These are phyloP conservation scores for Sibirionetta formosa DNA, from an alignment of 2,797 vertebrate genomes.

Conservation along the genomic window DNA sequence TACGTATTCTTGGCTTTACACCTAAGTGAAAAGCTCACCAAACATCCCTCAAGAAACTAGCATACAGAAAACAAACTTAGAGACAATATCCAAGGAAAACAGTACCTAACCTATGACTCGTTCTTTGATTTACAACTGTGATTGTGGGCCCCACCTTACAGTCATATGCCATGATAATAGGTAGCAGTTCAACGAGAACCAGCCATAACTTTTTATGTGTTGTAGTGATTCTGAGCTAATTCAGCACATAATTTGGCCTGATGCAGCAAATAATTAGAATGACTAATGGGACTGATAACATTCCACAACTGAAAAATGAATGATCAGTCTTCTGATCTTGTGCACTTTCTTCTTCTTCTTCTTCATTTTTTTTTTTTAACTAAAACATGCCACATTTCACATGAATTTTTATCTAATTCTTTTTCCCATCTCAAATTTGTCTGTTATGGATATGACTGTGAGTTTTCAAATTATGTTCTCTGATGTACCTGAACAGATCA, in stretches of 20 bases:
- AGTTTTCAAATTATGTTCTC: neutral
- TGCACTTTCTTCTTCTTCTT: neutral
- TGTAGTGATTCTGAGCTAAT: conserved; percentile 6
- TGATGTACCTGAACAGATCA: neutral
- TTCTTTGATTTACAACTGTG: conserved; percentile 69
- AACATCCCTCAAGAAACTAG: neutral
- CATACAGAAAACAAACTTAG: conserved; percentile 48
- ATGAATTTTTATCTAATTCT: neutral
- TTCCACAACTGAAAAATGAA: neutral
- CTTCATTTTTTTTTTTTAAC: neutral
- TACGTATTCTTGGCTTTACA: neutral
- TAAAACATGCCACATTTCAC: neutral
- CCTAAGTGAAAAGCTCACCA: conserved; percentile 14
- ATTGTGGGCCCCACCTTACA: conserved; percentile 67
- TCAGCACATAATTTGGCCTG: conserved; percentile 40
- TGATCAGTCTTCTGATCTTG: fast-evolving
- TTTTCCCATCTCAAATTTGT: neutral
- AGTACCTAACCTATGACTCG: conserved; percentile 70
- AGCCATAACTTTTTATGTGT: neutral
- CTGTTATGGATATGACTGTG: neutral
- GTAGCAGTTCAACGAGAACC: conserved; percentile 47
- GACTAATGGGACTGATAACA: neutral
- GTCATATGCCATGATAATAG: conserved; percentile 54
- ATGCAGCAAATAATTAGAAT: conserved; percentile 21
- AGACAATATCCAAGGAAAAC: conserved; percentile 74